phyloP scores from a whole-genome alignment of 2,888 invertebrate species.

The Tubulanus polymorphus region DNA sequence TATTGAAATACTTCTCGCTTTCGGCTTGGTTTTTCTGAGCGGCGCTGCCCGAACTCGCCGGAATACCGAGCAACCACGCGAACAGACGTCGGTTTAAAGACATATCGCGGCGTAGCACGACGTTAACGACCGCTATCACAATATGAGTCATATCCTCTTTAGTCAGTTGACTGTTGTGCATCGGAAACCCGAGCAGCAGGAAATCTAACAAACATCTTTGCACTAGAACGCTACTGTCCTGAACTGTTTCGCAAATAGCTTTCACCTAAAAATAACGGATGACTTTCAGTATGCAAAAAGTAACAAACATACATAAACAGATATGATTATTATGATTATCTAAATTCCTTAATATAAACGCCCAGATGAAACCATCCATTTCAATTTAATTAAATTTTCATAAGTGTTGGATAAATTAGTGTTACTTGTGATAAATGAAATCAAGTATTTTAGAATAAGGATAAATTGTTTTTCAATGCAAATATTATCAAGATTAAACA shows the following conservation, averaged over 20 bases:
- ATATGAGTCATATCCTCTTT: slow-evolving; percentile 66
- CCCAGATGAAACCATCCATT: too few relatives aligned
- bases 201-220: slow-evolving; percentile 82
- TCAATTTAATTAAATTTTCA: too few relatives aligned
- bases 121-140: slow-evolving; percentile 67
- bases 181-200: slow-evolving; percentile 75
- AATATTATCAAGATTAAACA: too few relatives aligned
- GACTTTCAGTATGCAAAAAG: too few relatives aligned
- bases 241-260: slow-evolving; percentile 73
- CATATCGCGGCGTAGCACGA: slow-evolving; percentile 79
- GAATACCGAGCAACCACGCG: slow-evolving; percentile 77
- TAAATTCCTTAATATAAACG: too few relatives aligned
- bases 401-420: too few relatives aligned
- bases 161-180: slow-evolving; percentile 69
- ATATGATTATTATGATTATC: too few relatives aligned
- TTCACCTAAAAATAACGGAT: slow-evolving; percentile 60
- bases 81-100: slow-evolving; percentile 80
- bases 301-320: too few relatives aligned
- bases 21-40: slow-evolving; percentile 15
- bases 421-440: too few relatives aligned
- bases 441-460: too few relatives aligned
- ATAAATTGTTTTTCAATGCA: too few relatives aligned
- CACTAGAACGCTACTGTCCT: slow-evolving; percentile 75
- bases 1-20: slow-evolving; percentile 60
- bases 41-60: slow-evolving; percentile 38